Percentiles rank a stretch among this genome's conserved stretches.
Conservation (phyloP, 2,113 vertebrate species). For the Odontesthes bonariensis region DNA sequence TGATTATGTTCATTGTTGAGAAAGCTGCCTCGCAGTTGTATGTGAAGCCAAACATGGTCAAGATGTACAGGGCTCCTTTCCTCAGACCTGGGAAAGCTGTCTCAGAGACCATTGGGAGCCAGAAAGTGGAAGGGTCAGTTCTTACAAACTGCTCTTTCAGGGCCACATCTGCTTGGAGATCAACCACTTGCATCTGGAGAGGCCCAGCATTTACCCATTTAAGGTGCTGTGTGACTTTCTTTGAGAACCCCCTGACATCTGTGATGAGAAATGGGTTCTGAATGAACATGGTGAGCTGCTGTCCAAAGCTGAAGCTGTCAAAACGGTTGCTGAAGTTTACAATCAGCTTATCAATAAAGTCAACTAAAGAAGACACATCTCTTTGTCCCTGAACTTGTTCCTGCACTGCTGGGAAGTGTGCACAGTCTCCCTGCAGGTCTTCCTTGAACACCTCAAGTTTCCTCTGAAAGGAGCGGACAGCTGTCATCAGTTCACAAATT, state of each 20-base stretch:
- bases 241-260: slow-evolving; percentile 15
- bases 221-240: slow-evolving; percentile 2
- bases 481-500: slow-evolving; percentile 27
- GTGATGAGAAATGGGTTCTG: slow-evolving; percentile 21
- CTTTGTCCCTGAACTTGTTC: neutral
- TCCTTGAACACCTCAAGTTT: slow-evolving; percentile 7
- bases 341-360: slow-evolving; percentile 15
- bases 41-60: slow-evolving; percentile 3
- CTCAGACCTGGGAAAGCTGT: slow-evolving; percentile 22
- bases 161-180: no score
- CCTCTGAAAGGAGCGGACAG: slow-evolving; percentile 9
- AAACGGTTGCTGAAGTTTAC: neutral
- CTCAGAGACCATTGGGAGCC: slow-evolving; percentile 23
- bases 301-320: slow-evolving; percentile 23
- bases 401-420: neutral
- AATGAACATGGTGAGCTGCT: slow-evolving; percentile 15
- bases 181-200: slow-evolving; percentile 17
- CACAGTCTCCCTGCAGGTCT: slow-evolving; percentile 21
- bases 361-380: neutral
- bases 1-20: no score
- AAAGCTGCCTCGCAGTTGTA: no score
- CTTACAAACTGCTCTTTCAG: slow-evolving; percentile 1
- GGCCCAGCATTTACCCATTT: neutral
- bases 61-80: neutral
- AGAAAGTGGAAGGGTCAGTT: slow-evolving; percentile 11